Base-by-base conservation (phyloP, 2,888 invertebrate species). In the Balanococcus diminutus region DNA sequence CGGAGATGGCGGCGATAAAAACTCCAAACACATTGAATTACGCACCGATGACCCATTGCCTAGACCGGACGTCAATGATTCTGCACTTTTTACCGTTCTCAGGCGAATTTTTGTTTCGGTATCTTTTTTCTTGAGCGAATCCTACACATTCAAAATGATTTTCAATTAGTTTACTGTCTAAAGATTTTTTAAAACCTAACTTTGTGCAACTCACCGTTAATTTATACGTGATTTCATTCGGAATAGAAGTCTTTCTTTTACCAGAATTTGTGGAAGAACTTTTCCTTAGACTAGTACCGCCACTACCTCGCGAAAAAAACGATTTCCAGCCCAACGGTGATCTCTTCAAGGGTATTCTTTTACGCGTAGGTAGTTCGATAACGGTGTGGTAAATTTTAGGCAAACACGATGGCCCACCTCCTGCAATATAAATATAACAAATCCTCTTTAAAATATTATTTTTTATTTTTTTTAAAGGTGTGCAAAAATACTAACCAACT, bases 321-420 rank as follows among this genome's bases (percentile, higher is more conserved):
- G 95, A 94, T 87, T 95, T 93, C 96, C 96, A 96, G 14, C 95
- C 95, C 0, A 92, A 92, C 91, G 9, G 94, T 93, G 94, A 94
- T 1, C 96, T 95, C 19, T 86, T 86, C 32, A 86, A 67, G 5
- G 86, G 84, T 0, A 94, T 94, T 1, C 94, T 91, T 89, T 94
- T 94, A 83, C 92, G 88, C 87, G 90, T 88, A 0, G 98, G 98
- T 75, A 97, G 91, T 86, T 98, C 97, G 88, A 98, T 92, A 4
- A 98, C 95, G 0, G 98, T 98, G 90, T 98, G 98, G 89, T 98
- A 98, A 88, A 93, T 93, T 85, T 93, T 91, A 87, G 95, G 93
- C 89, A 97, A 90, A 90, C 94, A 92, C 88, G 94, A 90, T 87
- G 96, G 95, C 88, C 98, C 93, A 84, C 95, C 94, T 89, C 96